A percentile compares a stretch with the other conserved stretches of the same genome.
Evolutionary conservation across 2,797 vertebrate genomes (phyloP).

Genomic region (Mus spretus): DNA sequence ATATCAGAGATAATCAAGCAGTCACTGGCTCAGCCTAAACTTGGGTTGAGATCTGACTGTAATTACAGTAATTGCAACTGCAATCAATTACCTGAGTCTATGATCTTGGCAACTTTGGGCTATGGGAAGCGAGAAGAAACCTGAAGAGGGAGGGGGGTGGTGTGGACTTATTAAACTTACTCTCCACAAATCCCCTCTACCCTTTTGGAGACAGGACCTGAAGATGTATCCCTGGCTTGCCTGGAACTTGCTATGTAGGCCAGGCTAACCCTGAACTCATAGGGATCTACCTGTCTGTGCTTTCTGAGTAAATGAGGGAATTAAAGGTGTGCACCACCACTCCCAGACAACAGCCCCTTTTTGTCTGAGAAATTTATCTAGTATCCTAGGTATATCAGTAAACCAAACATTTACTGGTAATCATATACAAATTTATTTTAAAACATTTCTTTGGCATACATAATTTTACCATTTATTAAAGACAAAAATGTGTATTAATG

Average conservation of each 20-base stretch:
- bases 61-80: neutral
- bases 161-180: neutral
- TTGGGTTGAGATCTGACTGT: neutral
- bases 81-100: neutral
- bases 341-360: neutral
- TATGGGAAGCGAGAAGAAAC: neutral
- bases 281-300: neutral
- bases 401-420: neutral
- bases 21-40: conserved; percentile 25
- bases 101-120: neutral
- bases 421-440: neutral
- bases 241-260: neutral
- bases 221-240: neutral
- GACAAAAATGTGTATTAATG: neutral
- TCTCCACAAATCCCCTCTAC: neutral
- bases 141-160: neutral
- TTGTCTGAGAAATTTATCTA: neutral
- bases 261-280: neutral
- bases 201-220: neutral
- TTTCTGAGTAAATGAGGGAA: neutral
- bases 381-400: neutral
- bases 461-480: neutral
- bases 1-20: neutral
- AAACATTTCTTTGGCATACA: neutral
- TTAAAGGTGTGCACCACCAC: neutral